Base-by-base conservation (phyloP, 2,888 invertebrate genomes). In the Helicoverpa assulta region DNA sequence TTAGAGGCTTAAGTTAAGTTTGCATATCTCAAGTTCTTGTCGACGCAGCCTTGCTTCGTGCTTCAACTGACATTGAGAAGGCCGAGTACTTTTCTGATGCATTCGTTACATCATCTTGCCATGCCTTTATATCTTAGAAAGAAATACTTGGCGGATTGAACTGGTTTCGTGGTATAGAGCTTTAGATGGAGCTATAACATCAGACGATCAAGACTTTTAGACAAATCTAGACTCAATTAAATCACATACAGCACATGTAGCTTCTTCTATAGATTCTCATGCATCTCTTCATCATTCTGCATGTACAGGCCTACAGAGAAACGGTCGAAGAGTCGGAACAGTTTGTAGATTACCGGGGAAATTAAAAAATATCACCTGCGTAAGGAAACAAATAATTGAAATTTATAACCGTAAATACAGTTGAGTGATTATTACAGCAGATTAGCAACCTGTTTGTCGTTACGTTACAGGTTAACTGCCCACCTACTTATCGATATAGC, bases 401-500 rank as follows among this genome's bases (percentile, higher is more conserved):
- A 53, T 65, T 47, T 65, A 26, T 33, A 71, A 40, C 21, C 56
- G 64, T 71, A 52, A 74, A 76, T 40, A 56, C n/a, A 47, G 21
- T 55, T 56, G 60, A 77, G 67, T 62, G 40, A 50, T 26, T 10
- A 21, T 21, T 43, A 56, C 52, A 43, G 40, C 43, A 61, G 66
- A 80, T 76, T 76, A 80, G 57, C 61, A 65, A 69, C 16, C 69
- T 61, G 65, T 53, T 21, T 37, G 12, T 67, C 43, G 43, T 58
- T 51, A 55, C 43, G 43, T 58, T 51, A 55, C 67, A 71, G 52
- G 59, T 57, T 50, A 26, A 70, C 58, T 63, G 52, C 67, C 71
- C 56, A 71, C 61, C 68, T 63, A 59, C 52, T 63, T 76, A 69
- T 73, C 57, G 53, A 21, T n/a, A 54, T 73, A 40, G 56, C 83